These are phyloP conservation scores for Agrypnia vestita DNA, from an alignment of 1,140 invertebrate genomes.

Conservation along the genomic window DNA sequence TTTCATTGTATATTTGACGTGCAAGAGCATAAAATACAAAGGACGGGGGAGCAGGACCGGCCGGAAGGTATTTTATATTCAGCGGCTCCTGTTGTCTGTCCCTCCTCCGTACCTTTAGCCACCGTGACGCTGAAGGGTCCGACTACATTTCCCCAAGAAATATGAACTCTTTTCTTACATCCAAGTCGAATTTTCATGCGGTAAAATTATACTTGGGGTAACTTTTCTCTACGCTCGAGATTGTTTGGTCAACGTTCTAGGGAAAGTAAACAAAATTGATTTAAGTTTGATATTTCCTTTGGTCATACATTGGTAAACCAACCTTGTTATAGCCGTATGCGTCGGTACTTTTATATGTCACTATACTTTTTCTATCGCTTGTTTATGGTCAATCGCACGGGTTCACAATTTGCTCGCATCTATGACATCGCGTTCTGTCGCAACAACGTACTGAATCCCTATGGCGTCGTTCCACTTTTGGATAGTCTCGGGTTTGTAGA, in stretches of 20 bases:
- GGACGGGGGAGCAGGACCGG: conserved; percentile 25
- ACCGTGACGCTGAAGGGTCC: conserved; percentile 1
- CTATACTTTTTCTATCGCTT: too few species aligned
- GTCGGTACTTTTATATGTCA: not conserved
- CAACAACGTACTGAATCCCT: too few species aligned
- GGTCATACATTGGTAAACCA: too few species aligned
- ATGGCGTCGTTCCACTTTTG: too few species aligned
- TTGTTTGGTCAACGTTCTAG: too few species aligned
- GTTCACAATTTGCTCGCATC: too few species aligned
- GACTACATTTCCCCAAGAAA: not conserved
- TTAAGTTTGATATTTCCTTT: too few species aligned
- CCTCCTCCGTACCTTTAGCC: not conserved
- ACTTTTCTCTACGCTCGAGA: not conserved
- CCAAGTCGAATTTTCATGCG: conserved; percentile 8
- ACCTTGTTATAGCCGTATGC: not conserved
- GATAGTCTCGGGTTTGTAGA: too few species aligned
- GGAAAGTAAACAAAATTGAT: too few species aligned
- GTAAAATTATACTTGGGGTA: conserved; percentile 8
- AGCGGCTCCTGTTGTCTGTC: conserved; percentile 21
- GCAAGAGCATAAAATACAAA: conserved; percentile 51
- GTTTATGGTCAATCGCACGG: too few species aligned
- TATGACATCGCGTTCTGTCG: too few species aligned
- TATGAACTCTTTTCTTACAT: conserved; percentile 29
- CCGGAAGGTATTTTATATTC: conserved; percentile 54
- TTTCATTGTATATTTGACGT: conserved; percentile 59